Base-by-base conservation (phyloP, 2,797 vertebrate genomes). In the Leontocebus nigricollis region DNA sequence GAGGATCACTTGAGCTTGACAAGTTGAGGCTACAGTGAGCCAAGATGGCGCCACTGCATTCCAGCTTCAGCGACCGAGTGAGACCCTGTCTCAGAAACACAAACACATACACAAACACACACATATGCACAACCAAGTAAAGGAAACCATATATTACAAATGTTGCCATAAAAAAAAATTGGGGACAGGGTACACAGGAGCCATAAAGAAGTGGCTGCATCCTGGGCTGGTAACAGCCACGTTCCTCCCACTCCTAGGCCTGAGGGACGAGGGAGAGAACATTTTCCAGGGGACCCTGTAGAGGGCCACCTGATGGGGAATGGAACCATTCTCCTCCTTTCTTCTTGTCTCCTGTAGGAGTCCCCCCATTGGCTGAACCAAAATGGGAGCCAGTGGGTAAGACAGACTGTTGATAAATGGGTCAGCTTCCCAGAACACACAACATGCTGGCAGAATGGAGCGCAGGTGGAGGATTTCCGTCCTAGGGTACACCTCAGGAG, bases 91-190 rank as follows among this genome's bases (percentile, higher is more conserved):
- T 67, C 64, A 67, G 64, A n/a, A 33, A n/a, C 64, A 67, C 64
- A 67, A 17, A 67, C 15, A 67, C 27, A 30, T 30, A 15, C 59
- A 30, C 27, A 15, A 15, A 59, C 26, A 59, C 1, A 17, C 61
- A n/a, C 7, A 4, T 17, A 4, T 3, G 4, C 7, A 0, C 61
- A 9, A 17, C 3, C 64, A 8, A 19, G 17, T 22, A n/a, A 19
- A 67, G 33, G 64, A n/a, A 67, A 33, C 33, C 15, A 67, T 19
- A 19, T 67, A 67, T 67, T 67, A n/a, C 33, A 67, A 19, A 19
- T 19, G 64, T 67, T 67, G 64, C 64, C 64, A n/a, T 67, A 64
- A 64, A n/a, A 67, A 64, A 10, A 33, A 4, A 33, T 10, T 52
- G 81, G 83, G 59, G 14, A 46, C n/a, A 39, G 17, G 39, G 22